Evolutionary conservation across 2,113 vertebrate genomes (phyloP).

Genomic region (Trinectes maculatus): DNA sequence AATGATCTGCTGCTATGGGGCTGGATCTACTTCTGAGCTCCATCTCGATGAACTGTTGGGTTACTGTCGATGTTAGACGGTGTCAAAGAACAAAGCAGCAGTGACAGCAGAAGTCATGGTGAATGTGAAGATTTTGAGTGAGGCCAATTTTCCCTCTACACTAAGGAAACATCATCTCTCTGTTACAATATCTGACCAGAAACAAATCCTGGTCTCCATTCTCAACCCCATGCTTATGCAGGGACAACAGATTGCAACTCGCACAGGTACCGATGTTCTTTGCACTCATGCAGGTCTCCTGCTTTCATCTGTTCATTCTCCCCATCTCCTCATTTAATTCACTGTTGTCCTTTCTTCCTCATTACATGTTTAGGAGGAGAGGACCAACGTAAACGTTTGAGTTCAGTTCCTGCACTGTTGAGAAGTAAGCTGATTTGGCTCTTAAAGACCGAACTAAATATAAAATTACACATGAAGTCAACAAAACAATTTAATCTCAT

Average conservation of each 20-base stretch:
- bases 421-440: slow-evolving; percentile 16
- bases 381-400: neutral
- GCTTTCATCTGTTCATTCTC: slow-evolving; percentile 26
- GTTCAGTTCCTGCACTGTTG: neutral
- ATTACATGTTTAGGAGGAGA: slow-evolving; percentile 23
- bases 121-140: slow-evolving; percentile 66
- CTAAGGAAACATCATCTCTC: slow-evolving; percentile 41
- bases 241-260: slow-evolving; percentile 28
- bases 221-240: slow-evolving; percentile 23
- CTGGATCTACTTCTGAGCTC: slow-evolving; percentile 28
- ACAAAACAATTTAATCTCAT: slow-evolving; percentile 4
- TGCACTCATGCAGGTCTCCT: slow-evolving; percentile 29
- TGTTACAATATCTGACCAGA: slow-evolving; percentile 31
- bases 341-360: slow-evolving; percentile 35
- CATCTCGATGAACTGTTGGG: slow-evolving; percentile 39
- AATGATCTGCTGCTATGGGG: slow-evolving; percentile 35
- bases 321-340: slow-evolving; percentile 4
- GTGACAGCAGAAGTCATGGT: slow-evolving; percentile 45
- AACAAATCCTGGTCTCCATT: slow-evolving; percentile 24
- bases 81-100: slow-evolving; percentile 42
- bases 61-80: slow-evolving; percentile 35
- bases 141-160: slow-evolving; percentile 54
- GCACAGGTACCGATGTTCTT: slow-evolving; percentile 17
- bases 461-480: slow-evolving; percentile 44
- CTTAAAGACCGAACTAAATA: slow-evolving; percentile 32